phyloP scores from a whole-genome alignment of 64 coral and sea anemone species.

The Pachyseris speciosa region DNA sequence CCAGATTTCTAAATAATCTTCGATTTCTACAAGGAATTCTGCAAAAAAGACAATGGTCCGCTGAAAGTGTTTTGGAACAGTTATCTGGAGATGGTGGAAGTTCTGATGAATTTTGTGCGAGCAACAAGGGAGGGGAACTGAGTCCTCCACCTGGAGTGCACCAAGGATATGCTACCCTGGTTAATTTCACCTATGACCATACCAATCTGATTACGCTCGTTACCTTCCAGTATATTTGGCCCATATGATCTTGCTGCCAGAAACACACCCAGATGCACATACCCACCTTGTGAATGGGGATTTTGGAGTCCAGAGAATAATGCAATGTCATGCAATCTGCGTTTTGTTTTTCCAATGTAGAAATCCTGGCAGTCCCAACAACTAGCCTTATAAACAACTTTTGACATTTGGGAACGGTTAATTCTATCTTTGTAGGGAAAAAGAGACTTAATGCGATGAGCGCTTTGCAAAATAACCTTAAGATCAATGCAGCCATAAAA shows the following conservation, averaged over 20 bases:
- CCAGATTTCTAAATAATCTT: constrained; percentile 5
- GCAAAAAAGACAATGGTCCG: constrained; percentile 33
- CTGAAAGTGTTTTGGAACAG: constrained; percentile 36
- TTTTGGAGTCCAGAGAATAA: constrained; percentile 68
- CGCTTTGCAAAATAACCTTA: no score
- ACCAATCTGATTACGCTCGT: constrained; percentile 56
- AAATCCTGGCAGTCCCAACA: no score
- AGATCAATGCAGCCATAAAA: no score
- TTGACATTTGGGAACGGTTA: no score
- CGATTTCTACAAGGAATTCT: constrained; percentile 35
- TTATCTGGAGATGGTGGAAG: constrained; percentile 59
- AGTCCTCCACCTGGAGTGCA: constrained; percentile 42
- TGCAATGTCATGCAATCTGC: constrained; percentile 37
- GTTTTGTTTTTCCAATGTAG: no score
- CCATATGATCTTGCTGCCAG: constrained; percentile 69
- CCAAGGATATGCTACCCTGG: constrained; percentile 56
- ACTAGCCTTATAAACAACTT: no score
- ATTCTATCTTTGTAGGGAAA: no score
- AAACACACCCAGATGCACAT: constrained; percentile 74
- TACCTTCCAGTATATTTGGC: constrained; percentile 56
- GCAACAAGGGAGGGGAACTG: constrained; percentile 70
- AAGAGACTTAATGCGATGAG: no score
- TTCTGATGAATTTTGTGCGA: constrained; percentile 40
- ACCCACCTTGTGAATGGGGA: constrained; percentile 60
- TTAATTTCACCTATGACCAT: constrained; percentile 65